Percentiles rank a stretch among this genome's conserved stretches.
Conservation (phyloP, 2,888 invertebrate genomes). For the Mellilla xanthometata region DNA sequence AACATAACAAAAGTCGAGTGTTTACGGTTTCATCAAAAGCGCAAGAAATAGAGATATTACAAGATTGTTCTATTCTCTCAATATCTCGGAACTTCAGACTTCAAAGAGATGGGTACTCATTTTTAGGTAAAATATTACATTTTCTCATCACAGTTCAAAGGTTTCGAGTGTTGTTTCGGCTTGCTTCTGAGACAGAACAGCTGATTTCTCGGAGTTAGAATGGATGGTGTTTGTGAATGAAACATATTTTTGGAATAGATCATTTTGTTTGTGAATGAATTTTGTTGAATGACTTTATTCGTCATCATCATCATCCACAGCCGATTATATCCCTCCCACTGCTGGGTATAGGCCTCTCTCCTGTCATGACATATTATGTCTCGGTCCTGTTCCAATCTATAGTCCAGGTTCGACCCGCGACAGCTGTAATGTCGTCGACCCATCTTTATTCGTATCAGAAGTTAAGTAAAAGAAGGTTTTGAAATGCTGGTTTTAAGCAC, state of each 20-base stretch:
- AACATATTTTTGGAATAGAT: background rate
- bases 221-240: conserved; percentile 5
- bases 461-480: too few species aligned
- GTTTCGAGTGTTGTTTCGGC: conserved; percentile 35
- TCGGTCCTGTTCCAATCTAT: too few species aligned
- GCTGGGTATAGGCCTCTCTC: too few species aligned
- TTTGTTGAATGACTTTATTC: too few species aligned
- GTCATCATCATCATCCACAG: background rate
- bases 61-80: conserved; percentile 7
- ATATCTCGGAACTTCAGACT: conserved; percentile 5
- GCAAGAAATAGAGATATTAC: conserved; percentile 12
- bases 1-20: conserved; percentile 23
- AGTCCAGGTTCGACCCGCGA: too few species aligned
- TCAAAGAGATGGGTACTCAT: conserved; percentile 15
- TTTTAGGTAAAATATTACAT: conserved; percentile 26
- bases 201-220: conserved; percentile 24
- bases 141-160: conserved; percentile 20
- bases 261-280: background rate
- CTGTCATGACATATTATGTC: too few species aligned
- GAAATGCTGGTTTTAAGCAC: too few species aligned
- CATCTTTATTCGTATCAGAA: too few species aligned
- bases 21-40: conserved; percentile 20
- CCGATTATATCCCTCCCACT: too few species aligned
- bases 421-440: too few species aligned
- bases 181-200: conserved; percentile 29